Conservation (phyloP, 2,113 vertebrate genomes). For the Syngnathoides biaculeatus region DNA sequence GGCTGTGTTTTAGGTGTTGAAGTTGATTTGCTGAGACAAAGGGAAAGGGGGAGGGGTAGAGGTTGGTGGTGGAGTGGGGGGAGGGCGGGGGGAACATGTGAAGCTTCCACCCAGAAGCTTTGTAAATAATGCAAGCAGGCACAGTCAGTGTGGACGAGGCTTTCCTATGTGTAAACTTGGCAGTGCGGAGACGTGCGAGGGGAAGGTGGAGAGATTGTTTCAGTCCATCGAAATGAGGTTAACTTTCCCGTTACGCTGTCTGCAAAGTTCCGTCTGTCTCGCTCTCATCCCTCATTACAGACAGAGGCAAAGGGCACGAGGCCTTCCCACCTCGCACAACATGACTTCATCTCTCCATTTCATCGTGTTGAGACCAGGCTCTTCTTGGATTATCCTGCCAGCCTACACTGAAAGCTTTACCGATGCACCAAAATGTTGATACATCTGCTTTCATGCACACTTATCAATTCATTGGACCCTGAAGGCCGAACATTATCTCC, state of each 20-base stretch:
- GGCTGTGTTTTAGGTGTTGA: conserved; percentile 43
- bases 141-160: conserved; percentile 19
- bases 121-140: conserved; percentile 48
- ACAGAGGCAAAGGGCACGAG: conserved; percentile 38
- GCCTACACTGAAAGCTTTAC: conserved; percentile 38
- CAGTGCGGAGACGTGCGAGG: conserved; percentile 21
- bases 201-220: conserved; percentile 8
- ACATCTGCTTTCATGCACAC: conserved; percentile 6
- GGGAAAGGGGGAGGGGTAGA: conserved; percentile 35
- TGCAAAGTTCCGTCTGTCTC: conserved; percentile 37
- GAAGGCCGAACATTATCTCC: conserved; percentile 13
- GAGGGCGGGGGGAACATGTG: conserved; percentile 11
- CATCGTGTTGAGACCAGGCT: conserved; percentile 37
- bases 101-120: conserved; percentile 35
- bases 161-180: conserved; percentile 24
- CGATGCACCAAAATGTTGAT: conserved; percentile 26
- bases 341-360: conserved; percentile 27
- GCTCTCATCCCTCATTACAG: conserved; percentile 62
- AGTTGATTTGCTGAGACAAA: conserved; percentile 59
- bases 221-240: conserved; percentile 36
- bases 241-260: conserved; percentile 50
- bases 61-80: conserved; percentile 10
- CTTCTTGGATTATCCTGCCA: conserved; percentile 49
- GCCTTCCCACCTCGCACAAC: conserved; percentile 29
- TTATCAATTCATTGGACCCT: conserved; percentile 8